A percentile compares a stretch with the other conserved stretches of the same genome.
phyloP scores from a whole-genome alignment of 2,797 vertebrate genomes.

The Chaetodon trifasciatus region DNA sequence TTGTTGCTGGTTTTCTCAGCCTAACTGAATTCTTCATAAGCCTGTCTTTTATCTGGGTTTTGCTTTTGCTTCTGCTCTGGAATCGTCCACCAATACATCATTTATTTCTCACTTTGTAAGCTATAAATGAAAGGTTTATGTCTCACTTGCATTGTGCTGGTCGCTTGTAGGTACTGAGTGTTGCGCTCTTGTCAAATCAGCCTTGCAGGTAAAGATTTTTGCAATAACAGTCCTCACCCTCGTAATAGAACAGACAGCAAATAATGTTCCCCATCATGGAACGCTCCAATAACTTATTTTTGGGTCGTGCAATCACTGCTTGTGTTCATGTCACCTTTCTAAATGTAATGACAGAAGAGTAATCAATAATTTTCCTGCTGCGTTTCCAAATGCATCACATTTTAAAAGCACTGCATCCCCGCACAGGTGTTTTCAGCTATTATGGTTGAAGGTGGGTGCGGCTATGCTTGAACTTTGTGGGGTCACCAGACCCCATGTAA shows the following conservation, averaged over 20 bases:
- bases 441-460: neutral
- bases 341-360: neutral
- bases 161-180: neutral
- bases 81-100: too few species aligned
- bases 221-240: neutral
- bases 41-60: neutral
- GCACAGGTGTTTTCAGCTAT: neutral
- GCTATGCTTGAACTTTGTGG: neutral
- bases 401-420: neutral
- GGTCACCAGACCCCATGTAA: neutral
- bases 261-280: neutral
- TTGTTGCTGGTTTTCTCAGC: conserved; percentile 2
- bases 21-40: neutral
- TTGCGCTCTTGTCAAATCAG: neutral
- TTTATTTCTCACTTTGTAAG: neutral
- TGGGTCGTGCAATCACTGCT: neutral
- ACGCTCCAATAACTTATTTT: neutral
- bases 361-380: neutral
- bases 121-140: neutral
- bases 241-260: neutral
- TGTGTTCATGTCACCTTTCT: neutral
- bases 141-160: neutral
- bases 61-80: neutral
- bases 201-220: neutral
- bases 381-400: neutral